A percentile compares a stretch with the other conserved stretches of the same genome.
These are phyloP conservation scores for Capitella teleta DNA, from an alignment of 1,140 invertebrate genomes.

Conservation along the genomic window DNA sequence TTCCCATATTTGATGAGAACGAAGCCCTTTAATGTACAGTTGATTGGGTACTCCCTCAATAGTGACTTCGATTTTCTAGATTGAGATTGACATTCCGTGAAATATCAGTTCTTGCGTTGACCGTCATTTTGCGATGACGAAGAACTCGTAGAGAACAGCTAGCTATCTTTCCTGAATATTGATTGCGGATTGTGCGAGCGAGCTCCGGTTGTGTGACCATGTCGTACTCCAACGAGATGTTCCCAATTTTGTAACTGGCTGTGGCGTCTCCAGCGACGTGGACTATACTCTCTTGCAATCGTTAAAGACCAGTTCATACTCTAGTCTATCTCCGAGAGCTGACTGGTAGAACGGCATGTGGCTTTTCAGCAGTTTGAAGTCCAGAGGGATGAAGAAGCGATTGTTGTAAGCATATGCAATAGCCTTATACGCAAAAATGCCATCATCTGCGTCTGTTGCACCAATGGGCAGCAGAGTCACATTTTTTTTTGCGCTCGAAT, in stretches of 20 bases:
- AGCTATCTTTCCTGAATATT: too few species aligned
- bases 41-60: constrained; percentile 15
- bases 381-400: constrained; percentile 4
- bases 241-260: constrained; percentile 4
- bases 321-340: too few species aligned
- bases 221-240: constrained; percentile 1
- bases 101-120: constrained; percentile 10
- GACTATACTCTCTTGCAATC: not conserved
- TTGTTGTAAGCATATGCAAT: not conserved
- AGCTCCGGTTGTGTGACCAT: too few species aligned
- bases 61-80: constrained; percentile 13
- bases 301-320: too few species aligned
- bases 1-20: too few species aligned
- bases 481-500: not conserved
- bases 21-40: constrained; percentile 15
- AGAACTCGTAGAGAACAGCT: constrained; percentile 6
- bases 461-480: not conserved
- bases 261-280: not conserved
- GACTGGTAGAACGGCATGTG: constrained; percentile 4
- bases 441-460: not conserved
- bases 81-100: constrained; percentile 16
- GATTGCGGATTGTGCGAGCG: too few species aligned
- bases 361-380: not conserved
- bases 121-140: constrained; percentile 6
- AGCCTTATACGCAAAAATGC: not conserved